Conservation (phyloP, 2,113 vertebrate species). For the Ivindomyrus marchei region DNA sequence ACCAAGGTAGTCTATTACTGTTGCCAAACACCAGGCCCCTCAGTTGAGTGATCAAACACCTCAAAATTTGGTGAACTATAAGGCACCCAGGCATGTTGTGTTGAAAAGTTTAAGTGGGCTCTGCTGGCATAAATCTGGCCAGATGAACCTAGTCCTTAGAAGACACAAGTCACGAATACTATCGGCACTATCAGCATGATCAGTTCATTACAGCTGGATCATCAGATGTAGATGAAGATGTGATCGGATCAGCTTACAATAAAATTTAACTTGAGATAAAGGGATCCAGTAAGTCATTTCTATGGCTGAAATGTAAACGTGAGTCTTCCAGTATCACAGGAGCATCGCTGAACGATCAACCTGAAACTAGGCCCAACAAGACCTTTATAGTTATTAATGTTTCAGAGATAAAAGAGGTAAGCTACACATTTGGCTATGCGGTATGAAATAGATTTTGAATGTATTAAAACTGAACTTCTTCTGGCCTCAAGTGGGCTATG, state of each 20-base stretch:
- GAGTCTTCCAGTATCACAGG: not conserved
- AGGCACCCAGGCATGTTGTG: not conserved
- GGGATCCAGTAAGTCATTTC: not conserved
- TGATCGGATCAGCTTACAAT: not conserved
- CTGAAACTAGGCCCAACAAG: not conserved
- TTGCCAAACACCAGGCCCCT: not conserved
- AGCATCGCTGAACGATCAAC: not conserved
- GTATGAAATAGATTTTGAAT: not conserved
- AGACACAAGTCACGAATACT: not conserved
- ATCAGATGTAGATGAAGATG: not conserved
- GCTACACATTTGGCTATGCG: not conserved
- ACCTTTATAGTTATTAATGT: not conserved
- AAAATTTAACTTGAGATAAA: not conserved
- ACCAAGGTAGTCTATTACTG: not conserved
- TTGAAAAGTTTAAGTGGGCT: not conserved
- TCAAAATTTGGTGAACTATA: not conserved
- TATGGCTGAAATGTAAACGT: not conserved
- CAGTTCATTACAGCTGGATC: not conserved
- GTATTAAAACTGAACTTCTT: not conserved
- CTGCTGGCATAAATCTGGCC: not conserved
- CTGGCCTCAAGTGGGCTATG: not conserved
- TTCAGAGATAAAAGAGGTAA: not conserved
- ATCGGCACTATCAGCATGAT: not conserved
- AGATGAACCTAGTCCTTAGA: not conserved
- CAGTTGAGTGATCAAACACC: not conserved